Evolutionary conservation across 2,888 invertebrate genomes (phyloP), one percentile per base, ranked within the genome.

Genomic region (Lithophane leautieri): DNA sequence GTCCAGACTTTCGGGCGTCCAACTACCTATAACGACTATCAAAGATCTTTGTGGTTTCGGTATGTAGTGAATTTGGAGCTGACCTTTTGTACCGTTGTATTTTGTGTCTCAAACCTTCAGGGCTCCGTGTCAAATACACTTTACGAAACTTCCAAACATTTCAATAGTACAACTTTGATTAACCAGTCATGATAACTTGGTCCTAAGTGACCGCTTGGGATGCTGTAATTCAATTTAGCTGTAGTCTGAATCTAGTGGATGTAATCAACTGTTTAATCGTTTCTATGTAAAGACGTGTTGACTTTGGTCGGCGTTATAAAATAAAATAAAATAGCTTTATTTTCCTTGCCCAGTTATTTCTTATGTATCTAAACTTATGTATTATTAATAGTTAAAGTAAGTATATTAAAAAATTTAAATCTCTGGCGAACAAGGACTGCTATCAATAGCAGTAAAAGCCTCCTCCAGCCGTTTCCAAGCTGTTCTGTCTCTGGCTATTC

Each of bases 81-180:
- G 12, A 44, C 58, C 79, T 78, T 78, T 40, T 72, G 19, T n/a
- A 34, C 0, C 1, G 19, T 19, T 8, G 44, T 52, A 12, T 16
- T 25, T n/a, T 4, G 11, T 60, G 25, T 4, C 4, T 40, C 42
- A 66, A 40, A 70, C 73, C 83, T 79, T 76, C 19, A 78, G 71
- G 77, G 76, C 68, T 72, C 77, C 81, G 63, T 79, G 87, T 85
- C 86, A 86, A 75, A 81, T 60, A 79, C 86, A 86, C 69, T 86
- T 80, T 42, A 67, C 14, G 63, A 66, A 86, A 86, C 83, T 86
- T 83, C 65, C 73, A 76, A 86, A 86, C 83, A 86, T 85, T 86
- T 76, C 73, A 74, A 79, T 81, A 76, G 74, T 67, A 83, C 76
- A 81, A 86, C 63, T 86, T 81, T 86, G 85, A 86, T 83, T 73